phyloP scores from a whole-genome alignment of 2,113 vertebrate species.

The Excalfactoria chinensis region DNA sequence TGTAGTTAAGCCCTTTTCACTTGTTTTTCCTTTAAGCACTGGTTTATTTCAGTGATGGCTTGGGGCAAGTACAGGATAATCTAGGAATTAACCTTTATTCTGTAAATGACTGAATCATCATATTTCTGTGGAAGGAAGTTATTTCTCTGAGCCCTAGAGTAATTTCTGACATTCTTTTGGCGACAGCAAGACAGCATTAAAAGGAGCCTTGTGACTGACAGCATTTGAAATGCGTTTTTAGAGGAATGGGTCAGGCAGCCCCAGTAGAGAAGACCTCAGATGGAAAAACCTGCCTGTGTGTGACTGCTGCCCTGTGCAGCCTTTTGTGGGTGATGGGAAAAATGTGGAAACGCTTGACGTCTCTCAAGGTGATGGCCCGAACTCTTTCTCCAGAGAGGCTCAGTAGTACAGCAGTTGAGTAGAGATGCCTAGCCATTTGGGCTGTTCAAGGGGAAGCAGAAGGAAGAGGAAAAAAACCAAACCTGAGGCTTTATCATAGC shows the following conservation, averaged over 20 bases:
- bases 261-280: not conserved
- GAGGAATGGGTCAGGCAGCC: not conserved
- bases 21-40: not conserved
- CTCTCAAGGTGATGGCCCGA: not conserved
- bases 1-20: not conserved
- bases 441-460: not conserved
- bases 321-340: not conserved
- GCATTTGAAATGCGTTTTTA: not conserved
- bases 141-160: not conserved
- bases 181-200: not conserved
- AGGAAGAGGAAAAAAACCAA: rapidly evolving
- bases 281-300: not conserved
- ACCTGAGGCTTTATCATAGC: not conserved
- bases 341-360: not conserved
- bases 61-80: not conserved
- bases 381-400: not conserved
- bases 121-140: not conserved
- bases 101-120: not conserved
- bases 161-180: not conserved
- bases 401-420: not conserved
- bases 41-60: not conserved
- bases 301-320: not conserved
- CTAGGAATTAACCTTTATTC: not conserved
- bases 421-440: not conserved
- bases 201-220: not conserved